Base-by-base conservation (phyloP, 2,888 invertebrate genomes). In the Rhagophthalmus giganteus region DNA sequence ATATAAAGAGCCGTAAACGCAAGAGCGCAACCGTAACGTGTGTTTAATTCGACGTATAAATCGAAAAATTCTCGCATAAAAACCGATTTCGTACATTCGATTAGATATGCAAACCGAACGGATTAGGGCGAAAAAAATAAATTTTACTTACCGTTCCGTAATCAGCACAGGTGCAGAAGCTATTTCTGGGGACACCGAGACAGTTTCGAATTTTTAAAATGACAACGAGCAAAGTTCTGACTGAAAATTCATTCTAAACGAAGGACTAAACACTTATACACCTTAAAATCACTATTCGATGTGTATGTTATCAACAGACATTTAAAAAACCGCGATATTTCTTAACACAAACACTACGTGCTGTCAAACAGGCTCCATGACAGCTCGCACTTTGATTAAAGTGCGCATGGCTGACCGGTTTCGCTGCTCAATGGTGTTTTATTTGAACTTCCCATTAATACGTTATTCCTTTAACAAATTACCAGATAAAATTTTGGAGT, bases 361-460 rank as follows among this genome's bases (percentile, higher is more conserved):
- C 70, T 71, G 71, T 72, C 71, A 72, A 71, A 72, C 69, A 62
- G 63, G 62, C 64, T 69, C 73, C 72, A 73, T 72, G 71, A 73
- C 72, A 72, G 70, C 67, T 67, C 66, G 66, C 60, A 64, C 60
- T 61, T 57, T 54, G 44, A 31, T 33, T 28, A n/a, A 30, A 39
- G 45, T 27, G 62, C 63, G 64, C 62, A 53, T 59, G 59, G 47
- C 38, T 35, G 45, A 48, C 54, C 51, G 51, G 60, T 45, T 55
- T 54, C 54, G 56, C 55, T 38, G 32, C 31, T 16, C 46, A 30
- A 38, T 44, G 35, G 20, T 20, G 20, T 20, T 20, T 20, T 20
- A 20, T 20, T 20, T 20, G 4, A 20, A 20, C n/a, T 20, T 20
- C 20, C 30, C 10, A 30, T 30, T 30, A 30, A 30, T 11, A 11